Evolutionary conservation across 23 tunicate genomes (phyloP).

Genomic region (Trididemnum miniatum): DNA sequence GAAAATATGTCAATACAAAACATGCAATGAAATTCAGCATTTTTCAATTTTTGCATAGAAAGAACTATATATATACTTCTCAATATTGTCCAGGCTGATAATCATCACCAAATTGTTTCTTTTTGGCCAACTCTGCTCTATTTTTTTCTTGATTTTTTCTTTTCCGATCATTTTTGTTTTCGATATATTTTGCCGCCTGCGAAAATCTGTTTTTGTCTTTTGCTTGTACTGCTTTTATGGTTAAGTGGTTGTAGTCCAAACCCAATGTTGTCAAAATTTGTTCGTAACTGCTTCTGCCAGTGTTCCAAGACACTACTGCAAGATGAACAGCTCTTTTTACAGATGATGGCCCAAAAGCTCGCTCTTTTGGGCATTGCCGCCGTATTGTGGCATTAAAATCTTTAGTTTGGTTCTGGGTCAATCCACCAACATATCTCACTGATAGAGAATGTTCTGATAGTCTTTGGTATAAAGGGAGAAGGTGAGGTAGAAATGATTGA

Average conservation of each 20-base stretch:
- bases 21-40: not conserved
- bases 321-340: not conserved
- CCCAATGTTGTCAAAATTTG: not conserved
- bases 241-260: not conserved
- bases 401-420: slow-evolving; percentile 26
- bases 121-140: not conserved
- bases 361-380: slow-evolving; percentile 21
- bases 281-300: not conserved
- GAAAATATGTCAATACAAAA: not conserved
- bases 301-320: slow-evolving; percentile 10
- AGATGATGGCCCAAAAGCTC: slow-evolving; percentile 10
- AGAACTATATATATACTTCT: not conserved
- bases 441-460: not conserved
- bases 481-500: slow-evolving; percentile 19
- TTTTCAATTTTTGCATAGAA: not conserved
- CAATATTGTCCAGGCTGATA: not conserved
- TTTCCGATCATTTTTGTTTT: not conserved
- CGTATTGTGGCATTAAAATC: slow-evolving; percentile 16
- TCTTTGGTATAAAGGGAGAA: slow-evolving; percentile 4
- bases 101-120: not conserved
- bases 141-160: not conserved
- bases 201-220: slow-evolving; percentile 2
- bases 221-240: not conserved
- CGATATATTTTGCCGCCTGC: not conserved
- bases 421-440: slow-evolving; percentile 15